phyloP scores from a whole-genome alignment of 1,140 invertebrate species.

The Zaprionus vittiger region DNA sequence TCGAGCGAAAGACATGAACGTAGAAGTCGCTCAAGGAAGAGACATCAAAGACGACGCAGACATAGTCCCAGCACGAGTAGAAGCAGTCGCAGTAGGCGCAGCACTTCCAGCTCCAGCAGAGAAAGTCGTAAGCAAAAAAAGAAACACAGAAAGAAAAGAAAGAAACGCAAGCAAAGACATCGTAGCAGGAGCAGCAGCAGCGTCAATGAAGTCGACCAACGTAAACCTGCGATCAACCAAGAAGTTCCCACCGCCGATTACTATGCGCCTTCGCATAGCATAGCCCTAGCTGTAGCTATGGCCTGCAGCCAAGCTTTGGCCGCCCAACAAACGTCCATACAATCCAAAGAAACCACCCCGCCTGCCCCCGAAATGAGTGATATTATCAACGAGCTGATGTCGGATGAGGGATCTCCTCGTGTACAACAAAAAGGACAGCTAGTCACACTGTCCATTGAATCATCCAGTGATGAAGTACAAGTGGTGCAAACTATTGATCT shows the following conservation, averaged over 20 bases:
- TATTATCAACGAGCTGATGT: slow-evolving; percentile 63
- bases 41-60: slow-evolving; percentile 10
- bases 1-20: not conserved
- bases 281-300: slow-evolving; percentile 65
- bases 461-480: slow-evolving; percentile 41
- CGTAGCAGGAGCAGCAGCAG: slow-evolving; percentile 15
- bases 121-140: slow-evolving; percentile 40
- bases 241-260: slow-evolving; percentile 3
- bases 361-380: slow-evolving; percentile 46
- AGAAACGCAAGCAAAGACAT: slow-evolving; percentile 24
- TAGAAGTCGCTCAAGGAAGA: slow-evolving; percentile 34
- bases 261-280: slow-evolving; percentile 43
- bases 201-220: not conserved
- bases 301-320: slow-evolving; percentile 48
- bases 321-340: not conserved
- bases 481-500: slow-evolving; percentile 55
- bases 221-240: not conserved
- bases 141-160: slow-evolving; percentile 34
- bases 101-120: slow-evolving; percentile 24
- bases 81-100: slow-evolving; percentile 18
- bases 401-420: slow-evolving; percentile 39
- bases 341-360: not conserved
- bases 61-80: slow-evolving; percentile 2
- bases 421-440: not conserved
- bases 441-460: slow-evolving; percentile 28